Evolutionary conservation across 23 tunicate species (phyloP).

Genomic region (Trididemnum clinides): DNA sequence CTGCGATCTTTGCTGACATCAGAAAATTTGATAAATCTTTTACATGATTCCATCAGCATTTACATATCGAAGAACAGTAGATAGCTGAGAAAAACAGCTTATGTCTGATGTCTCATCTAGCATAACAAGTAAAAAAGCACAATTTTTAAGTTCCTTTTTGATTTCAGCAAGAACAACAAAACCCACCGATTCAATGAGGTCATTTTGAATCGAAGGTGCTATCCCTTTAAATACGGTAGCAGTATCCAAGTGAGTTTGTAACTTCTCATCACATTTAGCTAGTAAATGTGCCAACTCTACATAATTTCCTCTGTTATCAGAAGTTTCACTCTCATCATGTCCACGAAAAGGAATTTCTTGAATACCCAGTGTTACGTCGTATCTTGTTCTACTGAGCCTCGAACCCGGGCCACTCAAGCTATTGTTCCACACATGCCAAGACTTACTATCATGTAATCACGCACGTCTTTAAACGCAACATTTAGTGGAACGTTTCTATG

Average conservation of each 20-base stretch:
- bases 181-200: neutral
- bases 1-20: conserved; percentile 30
- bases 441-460: too few species aligned
- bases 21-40: conserved; percentile 5
- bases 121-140: neutral
- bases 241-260: too few species aligned
- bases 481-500: too few species aligned
- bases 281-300: conserved; percentile 3
- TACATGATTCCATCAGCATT: conserved; percentile 1
- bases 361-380: neutral
- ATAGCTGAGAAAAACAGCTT: too few species aligned
- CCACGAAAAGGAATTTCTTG: conserved; percentile 24
- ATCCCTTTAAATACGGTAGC: too few species aligned
- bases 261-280: too few species aligned
- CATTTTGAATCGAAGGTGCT: too few species aligned
- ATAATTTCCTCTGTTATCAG: conserved; percentile 17
- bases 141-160: neutral
- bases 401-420: too few species aligned
- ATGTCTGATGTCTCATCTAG: conserved; percentile 5
- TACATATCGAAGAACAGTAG: conserved; percentile 7
- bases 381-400: too few species aligned
- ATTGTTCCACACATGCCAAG: too few species aligned
- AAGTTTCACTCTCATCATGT: conserved; percentile 8
- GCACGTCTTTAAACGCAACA: too few species aligned
- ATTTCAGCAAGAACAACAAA: neutral